Base-by-base conservation (phyloP, 2,888 invertebrate species). In the Quadroppia sp. region DNA sequence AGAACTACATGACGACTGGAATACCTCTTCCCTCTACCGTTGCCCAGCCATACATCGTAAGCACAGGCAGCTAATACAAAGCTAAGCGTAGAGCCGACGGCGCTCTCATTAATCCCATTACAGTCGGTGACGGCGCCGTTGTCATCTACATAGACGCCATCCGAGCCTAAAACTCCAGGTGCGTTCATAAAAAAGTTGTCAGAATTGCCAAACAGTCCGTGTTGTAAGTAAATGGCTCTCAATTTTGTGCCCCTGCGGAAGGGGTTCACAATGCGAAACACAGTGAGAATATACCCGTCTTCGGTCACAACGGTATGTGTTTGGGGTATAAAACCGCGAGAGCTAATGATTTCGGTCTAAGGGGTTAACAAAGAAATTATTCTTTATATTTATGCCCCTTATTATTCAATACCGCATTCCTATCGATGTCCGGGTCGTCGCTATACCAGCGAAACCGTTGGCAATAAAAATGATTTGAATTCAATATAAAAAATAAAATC, bases 31-130 rank as follows among this genome's bases (percentile, higher is more conserved):
- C 85, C 85, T 23, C 85, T 79, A 64, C 81, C 80, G 78, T 85
- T 86, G 0, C 84, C 84, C 71, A 85, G 75, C 85, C 85, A 85
- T 25, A 85, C 85, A 78, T 85, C 85, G 75, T 81, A 84, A 0
- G 85, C 74, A 48, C 74, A 74, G 15, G 74, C 53, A 17, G 71
- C 30, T 11, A 74, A 32, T 3, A 61, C 56, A 36, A 71, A 61
- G 4, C 45, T 32, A 15, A 64, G 11, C 1, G 45, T 45, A 20
- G 42, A 23, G 84, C 25, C 61, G 32, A 72, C 61, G 25, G 20
- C 28, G 13, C 17, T 1, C 15, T 40, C 13, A 11, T 42, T 48
- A 20, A 20, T 17, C 6, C 36, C 67, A 30, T 23, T 28, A 36
- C 71, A 71, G 32, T 71, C 72, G 23, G 17, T 61, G 9, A 40